Percentiles rank a stretch among this genome's conserved stretches.
These are phyloP conservation scores for Ichneumoninae sp. DNA, from an alignment of 2,888 invertebrate species.

Conservation along the genomic window DNA sequence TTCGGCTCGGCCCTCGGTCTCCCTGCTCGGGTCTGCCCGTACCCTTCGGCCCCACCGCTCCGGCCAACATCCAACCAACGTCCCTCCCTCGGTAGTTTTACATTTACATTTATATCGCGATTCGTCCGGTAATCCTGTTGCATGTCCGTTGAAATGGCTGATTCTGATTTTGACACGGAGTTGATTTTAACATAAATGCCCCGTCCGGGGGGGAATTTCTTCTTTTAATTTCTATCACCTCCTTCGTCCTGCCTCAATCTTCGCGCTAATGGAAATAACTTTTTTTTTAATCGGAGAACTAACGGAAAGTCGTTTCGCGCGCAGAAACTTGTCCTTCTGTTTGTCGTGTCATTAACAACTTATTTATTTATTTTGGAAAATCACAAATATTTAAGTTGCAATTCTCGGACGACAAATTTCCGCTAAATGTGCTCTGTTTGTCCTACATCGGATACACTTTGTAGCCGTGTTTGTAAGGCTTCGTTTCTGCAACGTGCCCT, in stretches of 20 bases:
- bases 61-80: slow-evolving; percentile 58
- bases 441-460: background rate
- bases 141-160: slow-evolving; percentile 73
- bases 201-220: background rate
- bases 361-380: background rate
- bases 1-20: slow-evolving; percentile 45
- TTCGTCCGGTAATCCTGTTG: slow-evolving; percentile 76
- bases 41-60: slow-evolving; percentile 56
- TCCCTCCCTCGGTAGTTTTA: slow-evolving; percentile 22
- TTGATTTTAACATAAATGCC: slow-evolving; percentile 45
- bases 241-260: background rate
- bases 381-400: background rate
- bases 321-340: background rate
- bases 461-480: background rate
- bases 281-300: background rate
- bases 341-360: background rate
- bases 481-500: background rate
- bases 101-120: slow-evolving; percentile 82
- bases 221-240: background rate
- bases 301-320: too few species aligned
- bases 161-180: slow-evolving; percentile 46
- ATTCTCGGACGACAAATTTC: background rate
- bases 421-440: background rate
- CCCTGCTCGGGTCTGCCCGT: slow-evolving; percentile 46
- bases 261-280: background rate